phyloP scores from a whole-genome alignment of 2,888 invertebrate genomes.

The Tetragnatha montana region DNA sequence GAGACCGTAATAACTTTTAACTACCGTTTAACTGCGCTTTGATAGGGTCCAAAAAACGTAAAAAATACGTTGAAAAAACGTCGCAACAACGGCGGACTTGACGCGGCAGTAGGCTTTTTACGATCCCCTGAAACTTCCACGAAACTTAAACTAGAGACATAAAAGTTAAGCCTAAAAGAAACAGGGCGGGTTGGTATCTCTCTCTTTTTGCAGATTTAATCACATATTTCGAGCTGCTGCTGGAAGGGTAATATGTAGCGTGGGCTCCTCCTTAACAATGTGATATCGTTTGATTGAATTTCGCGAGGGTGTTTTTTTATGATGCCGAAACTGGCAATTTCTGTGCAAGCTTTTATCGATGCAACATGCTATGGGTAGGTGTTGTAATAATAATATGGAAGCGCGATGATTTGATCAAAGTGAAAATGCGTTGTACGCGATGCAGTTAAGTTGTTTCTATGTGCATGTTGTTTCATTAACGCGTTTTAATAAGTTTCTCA shows the following conservation, averaged over 20 bases:
- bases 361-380: no score
- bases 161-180: slow-evolving; percentile 24
- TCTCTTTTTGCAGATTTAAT: slow-evolving; percentile 32
- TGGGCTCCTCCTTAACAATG: background rate
- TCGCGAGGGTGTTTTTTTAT: slow-evolving; percentile 9
- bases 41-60: slow-evolving; percentile 41
- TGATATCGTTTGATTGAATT: slow-evolving; percentile 20
- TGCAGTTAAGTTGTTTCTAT: no score
- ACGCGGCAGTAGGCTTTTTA: slow-evolving; percentile 20
- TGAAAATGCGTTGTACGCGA: no score
- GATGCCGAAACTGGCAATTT: background rate
- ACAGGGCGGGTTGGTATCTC: background rate
- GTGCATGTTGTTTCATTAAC: no score
- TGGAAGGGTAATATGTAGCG: background rate
- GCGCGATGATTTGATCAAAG: no score
- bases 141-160: slow-evolving; percentile 33
- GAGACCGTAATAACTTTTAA: slow-evolving; percentile 52
- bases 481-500: no score
- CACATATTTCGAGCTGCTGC: slow-evolving; percentile 8
- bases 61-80: background rate
- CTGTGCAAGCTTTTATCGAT: background rate
- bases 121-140: slow-evolving; percentile 10
- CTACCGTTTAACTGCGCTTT: slow-evolving; percentile 59
- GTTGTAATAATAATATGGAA: no score
- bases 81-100: background rate